Evolutionary conservation across 2,888 invertebrate genomes (phyloP).

Genomic region (Pheosia tremula): DNA sequence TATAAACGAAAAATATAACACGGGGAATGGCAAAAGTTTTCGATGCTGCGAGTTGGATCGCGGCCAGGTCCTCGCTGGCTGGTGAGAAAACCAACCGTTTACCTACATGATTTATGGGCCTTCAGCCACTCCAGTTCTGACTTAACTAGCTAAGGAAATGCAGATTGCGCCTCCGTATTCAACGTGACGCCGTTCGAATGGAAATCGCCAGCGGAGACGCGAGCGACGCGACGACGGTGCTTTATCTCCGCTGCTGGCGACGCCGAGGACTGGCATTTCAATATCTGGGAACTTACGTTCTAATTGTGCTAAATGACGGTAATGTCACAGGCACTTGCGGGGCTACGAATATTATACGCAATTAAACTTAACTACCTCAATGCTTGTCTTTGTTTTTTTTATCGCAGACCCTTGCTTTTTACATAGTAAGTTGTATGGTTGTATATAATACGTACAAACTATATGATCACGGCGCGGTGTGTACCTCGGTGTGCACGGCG

Average conservation of each 20-base stretch:
- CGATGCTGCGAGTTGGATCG: conserved; percentile 28
- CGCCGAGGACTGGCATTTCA: neutral
- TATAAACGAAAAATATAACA: conserved; percentile 26
- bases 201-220: conserved; percentile 21
- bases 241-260: neutral
- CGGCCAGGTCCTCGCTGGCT: conserved; percentile 24
- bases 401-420: too few relatives aligned
- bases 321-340: neutral
- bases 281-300: neutral
- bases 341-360: too few relatives aligned
- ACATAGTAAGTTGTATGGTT: too few relatives aligned
- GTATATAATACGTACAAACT: too few relatives aligned
- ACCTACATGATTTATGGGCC: conserved; percentile 43
- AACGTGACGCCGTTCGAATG: conserved; percentile 29
- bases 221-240: conserved; percentile 1
- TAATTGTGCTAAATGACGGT: neutral
- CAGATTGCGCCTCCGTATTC: conserved; percentile 30
- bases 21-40: conserved; percentile 24
- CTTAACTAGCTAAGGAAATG: conserved; percentile 43
- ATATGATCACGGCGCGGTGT: too few relatives aligned
- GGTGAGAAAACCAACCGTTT: conserved; percentile 31
- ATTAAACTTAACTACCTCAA: too few relatives aligned
- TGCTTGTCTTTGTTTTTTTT: too few relatives aligned
- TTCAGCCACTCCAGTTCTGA: conserved; percentile 36
- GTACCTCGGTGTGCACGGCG: neutral